A percentile compares a stretch with the other conserved stretches of the same genome.
phyloP scores from a whole-genome alignment of 2,113 vertebrate genomes.

The Corythaeola cristata region DNA sequence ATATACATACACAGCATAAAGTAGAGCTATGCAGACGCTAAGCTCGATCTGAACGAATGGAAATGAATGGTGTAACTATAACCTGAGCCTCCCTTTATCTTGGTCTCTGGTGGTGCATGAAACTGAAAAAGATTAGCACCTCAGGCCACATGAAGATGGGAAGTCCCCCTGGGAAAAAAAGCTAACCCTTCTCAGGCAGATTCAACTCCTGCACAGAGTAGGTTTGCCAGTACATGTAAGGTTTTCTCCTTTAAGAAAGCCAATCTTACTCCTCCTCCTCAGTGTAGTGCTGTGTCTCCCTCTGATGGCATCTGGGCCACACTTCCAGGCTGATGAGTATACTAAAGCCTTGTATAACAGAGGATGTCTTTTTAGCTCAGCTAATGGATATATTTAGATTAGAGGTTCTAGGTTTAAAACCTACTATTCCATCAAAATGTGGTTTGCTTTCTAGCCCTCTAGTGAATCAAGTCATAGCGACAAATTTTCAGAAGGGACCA shows the following conservation, averaged over 20 bases:
- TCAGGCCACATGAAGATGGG: background rate
- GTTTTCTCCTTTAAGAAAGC: background rate
- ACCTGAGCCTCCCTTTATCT: background rate
- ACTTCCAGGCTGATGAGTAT: conserved; percentile 6
- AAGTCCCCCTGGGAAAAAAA: background rate
- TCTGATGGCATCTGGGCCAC: conserved; percentile 52
- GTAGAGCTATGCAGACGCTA: background rate
- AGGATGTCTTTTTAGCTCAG: background rate
- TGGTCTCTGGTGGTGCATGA: background rate
- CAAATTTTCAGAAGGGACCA: background rate
- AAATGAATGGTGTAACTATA: background rate
- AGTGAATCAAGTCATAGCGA: background rate
- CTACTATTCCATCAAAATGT: background rate
- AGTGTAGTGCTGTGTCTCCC: conserved; percentile 46
- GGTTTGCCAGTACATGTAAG: background rate
- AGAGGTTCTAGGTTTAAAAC: background rate
- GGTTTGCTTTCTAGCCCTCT: background rate
- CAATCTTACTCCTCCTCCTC: background rate
- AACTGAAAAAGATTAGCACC: background rate
- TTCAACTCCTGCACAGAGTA: background rate
- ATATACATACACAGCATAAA: background rate
- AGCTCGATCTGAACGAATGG: background rate
- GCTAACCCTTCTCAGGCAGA: background rate
- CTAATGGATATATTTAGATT: background rate
- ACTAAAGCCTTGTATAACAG: background rate